Evolutionary conservation across 2,113 vertebrate species (phyloP), one percentile per base, ranked within the genome.

Genomic region (Corythornis cristatus): DNA sequence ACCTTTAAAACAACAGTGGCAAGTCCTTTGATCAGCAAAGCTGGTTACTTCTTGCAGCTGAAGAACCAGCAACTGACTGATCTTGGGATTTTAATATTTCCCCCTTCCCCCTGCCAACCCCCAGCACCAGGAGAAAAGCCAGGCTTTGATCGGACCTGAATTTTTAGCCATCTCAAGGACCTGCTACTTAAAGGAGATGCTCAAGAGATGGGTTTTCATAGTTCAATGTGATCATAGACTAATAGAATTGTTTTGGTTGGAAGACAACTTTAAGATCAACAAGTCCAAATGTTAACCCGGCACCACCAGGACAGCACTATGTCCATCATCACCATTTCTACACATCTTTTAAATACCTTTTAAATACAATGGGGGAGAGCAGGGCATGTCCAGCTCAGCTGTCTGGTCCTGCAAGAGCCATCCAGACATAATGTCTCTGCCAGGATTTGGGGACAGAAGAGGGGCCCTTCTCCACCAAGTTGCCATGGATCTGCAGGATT

Each of bases 11-110:
- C 89, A 93, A 93, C 91, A 80, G 85, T 81, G 76, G 64, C 1
- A 3, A 89, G 80, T 87, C 89, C 95, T 94, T 96, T 87, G 96
- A 96, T 96, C 95, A 94, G 93, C 78, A 89, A 75, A 53, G 23
- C 79, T 2, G 65, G 91, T 83, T 94, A 91, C 92, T 94, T 65
- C 83, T 64, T 86, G 65, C 73, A 88, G 76, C 83, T 68, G 29
- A 86, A 91, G 88, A 89, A 53, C 40, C 78, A 87, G 85, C 16
- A 5, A 35, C 78, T 15, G 70, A 77, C 65, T 90, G 92, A 93
- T 88, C 66, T 67, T 6, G 54, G 77, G 74, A 42, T 93, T 96
- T 95, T 86, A 89, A 86, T 84, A 89, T 92, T 95, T 93, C 89
- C 73, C 93, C 28, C 22, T 71, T 88, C 56, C 80, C 83, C 83